phyloP scores from a whole-genome alignment of 2,888 invertebrate genomes.

The Lepidochitona cinerea region DNA sequence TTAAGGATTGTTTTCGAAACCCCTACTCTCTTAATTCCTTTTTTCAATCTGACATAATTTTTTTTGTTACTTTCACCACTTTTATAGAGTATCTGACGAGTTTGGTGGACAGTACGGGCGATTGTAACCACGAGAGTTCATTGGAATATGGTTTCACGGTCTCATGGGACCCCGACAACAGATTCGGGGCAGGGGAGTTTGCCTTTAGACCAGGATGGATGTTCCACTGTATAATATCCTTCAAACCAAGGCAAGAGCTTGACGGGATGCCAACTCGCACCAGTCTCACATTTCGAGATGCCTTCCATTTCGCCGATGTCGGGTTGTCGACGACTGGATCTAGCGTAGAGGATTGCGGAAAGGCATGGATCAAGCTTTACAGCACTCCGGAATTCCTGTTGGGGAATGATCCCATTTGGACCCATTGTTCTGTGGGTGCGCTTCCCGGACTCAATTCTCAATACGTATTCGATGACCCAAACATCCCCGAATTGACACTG shows the following conservation, averaged over 20 bases:
- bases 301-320: neutral
- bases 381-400: neutral
- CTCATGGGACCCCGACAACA: neutral
- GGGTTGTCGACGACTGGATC: neutral
- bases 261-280: neutral
- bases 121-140: neutral
- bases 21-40: neutral
- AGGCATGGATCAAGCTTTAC: conserved; percentile 31
- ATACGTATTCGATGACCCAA: neutral
- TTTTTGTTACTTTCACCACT: neutral
- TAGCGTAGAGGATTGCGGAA: conserved; percentile 33
- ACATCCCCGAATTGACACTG: neutral
- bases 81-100: neutral
- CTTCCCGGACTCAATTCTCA: neutral
- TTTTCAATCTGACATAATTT: neutral
- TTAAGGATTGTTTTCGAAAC: too few relatives aligned
- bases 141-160: conserved; percentile 1
- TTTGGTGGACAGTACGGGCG: neutral
- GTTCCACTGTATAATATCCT: neutral
- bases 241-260: neutral
- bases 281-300: neutral
- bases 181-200: neutral
- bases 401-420: neutral
- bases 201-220: neutral
- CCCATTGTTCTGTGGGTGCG: neutral